Conservation (phyloP, 35 echinoderm and acorn worm species). For the Holothuria glaberrima region DNA sequence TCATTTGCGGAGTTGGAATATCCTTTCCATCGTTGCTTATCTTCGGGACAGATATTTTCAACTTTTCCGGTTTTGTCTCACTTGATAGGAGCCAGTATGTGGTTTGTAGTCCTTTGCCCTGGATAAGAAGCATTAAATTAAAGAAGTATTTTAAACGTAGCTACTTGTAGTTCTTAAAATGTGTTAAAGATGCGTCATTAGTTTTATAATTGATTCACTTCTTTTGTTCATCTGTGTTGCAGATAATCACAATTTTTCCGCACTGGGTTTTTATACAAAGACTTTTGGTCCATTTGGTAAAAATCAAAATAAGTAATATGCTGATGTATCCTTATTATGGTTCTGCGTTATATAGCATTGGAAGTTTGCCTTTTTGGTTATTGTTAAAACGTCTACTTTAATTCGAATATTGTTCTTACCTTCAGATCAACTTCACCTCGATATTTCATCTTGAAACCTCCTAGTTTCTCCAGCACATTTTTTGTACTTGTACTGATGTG, state of each 20-base stretch:
- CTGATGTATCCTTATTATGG: not conserved
- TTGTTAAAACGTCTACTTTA: not conserved
- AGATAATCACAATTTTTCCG: not conserved
- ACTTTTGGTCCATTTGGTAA: not conserved
- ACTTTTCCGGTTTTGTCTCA: not conserved
- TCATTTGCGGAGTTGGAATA: not conserved
- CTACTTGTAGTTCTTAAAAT: not conserved
- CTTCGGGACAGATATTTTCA: not conserved
- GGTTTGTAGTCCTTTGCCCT: constrained; percentile 14
- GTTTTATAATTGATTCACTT: not conserved
- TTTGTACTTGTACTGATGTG: constrained; percentile 61
- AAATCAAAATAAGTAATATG: not conserved
- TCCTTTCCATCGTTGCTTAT: not conserved
- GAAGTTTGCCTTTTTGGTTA: not conserved
- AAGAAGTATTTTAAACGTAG: not conserved
- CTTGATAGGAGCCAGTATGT: constrained; percentile 20
- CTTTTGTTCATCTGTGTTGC: too few species aligned
- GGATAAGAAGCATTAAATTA: not conserved
- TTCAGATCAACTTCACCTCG: constrained; percentile 76
- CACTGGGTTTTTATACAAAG: too few species aligned
- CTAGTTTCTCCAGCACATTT: constrained; percentile 43
- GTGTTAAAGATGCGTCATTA: not conserved
- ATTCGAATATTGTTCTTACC: constrained; percentile 44
- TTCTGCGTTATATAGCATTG: not conserved
- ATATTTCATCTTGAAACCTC: constrained; percentile 20